Conservation (phyloP, 2,113 vertebrate genomes). For the Cromileptes altivelis region DNA sequence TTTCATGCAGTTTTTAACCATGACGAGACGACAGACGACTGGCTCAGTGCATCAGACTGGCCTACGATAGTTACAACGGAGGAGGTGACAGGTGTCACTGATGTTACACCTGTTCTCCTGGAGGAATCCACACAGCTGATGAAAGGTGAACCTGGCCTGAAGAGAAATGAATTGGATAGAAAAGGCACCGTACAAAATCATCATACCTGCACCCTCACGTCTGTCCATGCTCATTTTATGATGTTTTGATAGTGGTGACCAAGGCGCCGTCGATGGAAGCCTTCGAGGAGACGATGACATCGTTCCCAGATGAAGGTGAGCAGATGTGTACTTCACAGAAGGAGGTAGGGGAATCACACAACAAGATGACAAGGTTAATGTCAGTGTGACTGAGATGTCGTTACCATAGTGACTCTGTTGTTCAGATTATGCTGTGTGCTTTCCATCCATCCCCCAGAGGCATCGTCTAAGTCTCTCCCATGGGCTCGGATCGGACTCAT, state of each 20-base stretch:
- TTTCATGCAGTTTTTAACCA: neutral
- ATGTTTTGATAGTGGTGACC: neutral
- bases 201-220: neutral
- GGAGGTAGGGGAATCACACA: too few relatives aligned
- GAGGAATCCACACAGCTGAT: neutral
- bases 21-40: neutral
- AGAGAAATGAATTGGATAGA: too few relatives aligned
- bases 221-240: neutral
- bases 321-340: neutral
- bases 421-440: too few relatives aligned
- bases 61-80: neutral
- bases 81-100: neutral
- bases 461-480: constrained; percentile 15
- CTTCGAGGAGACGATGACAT: neutral
- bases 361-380: too few relatives aligned
- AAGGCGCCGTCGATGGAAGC: constrained; percentile 9
- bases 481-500: constrained; percentile 66
- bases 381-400: too few relatives aligned
- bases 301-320: constrained; percentile 19
- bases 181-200: too few relatives aligned
- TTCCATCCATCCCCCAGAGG: neutral
- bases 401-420: too few relatives aligned
- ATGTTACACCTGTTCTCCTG: neutral
- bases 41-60: neutral
- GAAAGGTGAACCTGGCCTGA: neutral